Evolutionary conservation across 2,797 vertebrate species (phyloP), one percentile per base, ranked within the genome.

Genomic region (Sebastes trivittatus): DNA sequence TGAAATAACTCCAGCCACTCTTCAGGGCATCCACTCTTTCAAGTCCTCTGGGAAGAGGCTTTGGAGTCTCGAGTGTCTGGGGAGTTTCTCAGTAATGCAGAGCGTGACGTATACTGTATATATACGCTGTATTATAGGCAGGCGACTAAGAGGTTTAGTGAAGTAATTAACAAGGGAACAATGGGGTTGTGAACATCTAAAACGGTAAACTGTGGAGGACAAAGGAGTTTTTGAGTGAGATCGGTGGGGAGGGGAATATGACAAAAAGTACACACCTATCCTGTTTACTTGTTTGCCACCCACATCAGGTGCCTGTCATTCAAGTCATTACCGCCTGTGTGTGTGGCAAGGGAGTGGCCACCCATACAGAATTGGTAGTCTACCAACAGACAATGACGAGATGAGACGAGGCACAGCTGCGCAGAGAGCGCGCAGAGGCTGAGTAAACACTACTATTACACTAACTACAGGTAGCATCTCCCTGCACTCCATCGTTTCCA

Each of bases 401-500:
- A 72, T 11, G 58, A 52, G 29, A 61, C 13, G 60, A 66, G 74
- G 67, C 71, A 73, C 81, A 90, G 85, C 88, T 82, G 88, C 7
- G 7, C 52, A 46, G 72, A 74, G 63, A 72, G 69, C n/a, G 64
- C 2, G 11, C 78, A 38, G 42, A 80, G 80, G 77, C 92, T 85
- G 88, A 90, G 88, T 91, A 92, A 94, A 94, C 89, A 93, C 86
- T 73, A 63, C 88, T 75, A 89, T 93, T 88, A 91, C 74, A 61
- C 81, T 88, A 93, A 91, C 92, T 91, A 80, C 89, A 90, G 90
- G 92, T 93, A 93, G 84, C 86, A 86, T 85, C 87, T 79, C 49
- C 49, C 88, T 80, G 83, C 82, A 74, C 85, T 82, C 84, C 65
- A 66, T 52, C 81, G 76, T 77, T 84, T 75, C 86, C 78, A 82